Base-by-base conservation (phyloP, 30 jellyfish, hydroid and myxozoan genomes). In the Aurelia coerulea region DNA sequence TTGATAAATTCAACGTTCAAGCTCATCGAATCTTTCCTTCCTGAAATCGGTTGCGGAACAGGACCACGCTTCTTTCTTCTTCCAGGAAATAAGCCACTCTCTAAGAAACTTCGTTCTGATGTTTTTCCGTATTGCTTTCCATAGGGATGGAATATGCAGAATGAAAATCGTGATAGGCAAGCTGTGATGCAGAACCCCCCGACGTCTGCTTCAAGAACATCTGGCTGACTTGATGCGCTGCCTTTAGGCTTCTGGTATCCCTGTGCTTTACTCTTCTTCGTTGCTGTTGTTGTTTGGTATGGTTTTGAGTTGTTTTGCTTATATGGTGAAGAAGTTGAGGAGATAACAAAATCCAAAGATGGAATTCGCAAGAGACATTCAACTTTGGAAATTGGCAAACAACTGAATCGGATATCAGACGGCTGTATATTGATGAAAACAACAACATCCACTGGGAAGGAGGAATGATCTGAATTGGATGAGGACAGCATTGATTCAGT, bases 81-180 rank as follows among this genome's bases (percentile, higher is more conserved):
- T 49, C 92, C 98, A 6, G 96, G 90, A 73, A 65, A 77, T 85
- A 93, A 32, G 3, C 93, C 97, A 65, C 92, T 64, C 17, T 84
- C 93, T 34, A 74, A 34, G 58, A 71, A 85, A 34, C 93, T 65
- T 35, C 97, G 62, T 23, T 89, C 98, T 3, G 97, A 74, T 35
- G 96, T 78, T 37, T 94, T 86, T 17, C 96, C 96, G 65, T 82
- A 93, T 37, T 93, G 98, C 67, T 93, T 93, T 16, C 98, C 98
- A 70, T 93, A 93, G 10, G 98, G 98, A 73, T 93, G 98, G 68
- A 93, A 93, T 8, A 93, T 87, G 86, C 98, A 93, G 65, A 93
- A 93, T 9, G 98, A 93, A 64, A 93, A 93, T 17, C 97, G 90
- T 23, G 98, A 88, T 3, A 93, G 81, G 59, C 98, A 93, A 14